Percentiles rank a stretch among this genome's conserved stretches.
Conservation (phyloP, 2,113 vertebrate species). For the Pontoporia blainvillei region DNA sequence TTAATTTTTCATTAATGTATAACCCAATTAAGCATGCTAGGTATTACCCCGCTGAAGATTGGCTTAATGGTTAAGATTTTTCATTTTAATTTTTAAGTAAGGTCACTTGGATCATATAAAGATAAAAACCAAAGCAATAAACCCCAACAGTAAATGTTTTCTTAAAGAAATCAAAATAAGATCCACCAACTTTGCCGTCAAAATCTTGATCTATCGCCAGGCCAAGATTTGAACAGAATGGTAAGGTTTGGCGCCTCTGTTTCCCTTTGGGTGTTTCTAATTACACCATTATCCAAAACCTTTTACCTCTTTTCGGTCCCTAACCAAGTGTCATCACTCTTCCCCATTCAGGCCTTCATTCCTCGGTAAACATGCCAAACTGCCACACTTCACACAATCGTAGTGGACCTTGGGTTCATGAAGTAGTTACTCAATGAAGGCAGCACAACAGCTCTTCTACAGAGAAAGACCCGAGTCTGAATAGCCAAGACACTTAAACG, state of each 20-base stretch:
- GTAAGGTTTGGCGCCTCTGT: not conserved
- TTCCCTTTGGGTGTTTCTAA: not conserved
- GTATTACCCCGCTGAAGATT: not conserved
- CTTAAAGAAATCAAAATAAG: not conserved
- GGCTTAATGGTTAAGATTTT: not conserved
- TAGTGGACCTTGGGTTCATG: not conserved
- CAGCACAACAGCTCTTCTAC: not conserved
- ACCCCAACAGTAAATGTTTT: not conserved
- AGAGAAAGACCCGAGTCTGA: not conserved
- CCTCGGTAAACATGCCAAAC: not conserved
- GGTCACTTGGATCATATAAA: not conserved
- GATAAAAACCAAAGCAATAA: conserved; percentile 32
- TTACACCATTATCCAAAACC: not conserved
- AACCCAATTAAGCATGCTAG: not conserved
- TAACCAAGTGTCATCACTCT: not conserved
- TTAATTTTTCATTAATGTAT: not conserved
- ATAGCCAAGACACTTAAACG: not conserved
- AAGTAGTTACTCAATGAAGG: not conserved
- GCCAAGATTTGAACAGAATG: not conserved
- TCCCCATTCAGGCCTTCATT: not conserved
- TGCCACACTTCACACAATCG: not conserved
- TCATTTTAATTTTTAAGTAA: not conserved
- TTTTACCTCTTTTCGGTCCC: not conserved
- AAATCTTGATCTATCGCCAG: not conserved
- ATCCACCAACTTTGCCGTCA: not conserved